phyloP scores from a whole-genome alignment of 2,113 vertebrate genomes.

The Siniperca knerii region DNA sequence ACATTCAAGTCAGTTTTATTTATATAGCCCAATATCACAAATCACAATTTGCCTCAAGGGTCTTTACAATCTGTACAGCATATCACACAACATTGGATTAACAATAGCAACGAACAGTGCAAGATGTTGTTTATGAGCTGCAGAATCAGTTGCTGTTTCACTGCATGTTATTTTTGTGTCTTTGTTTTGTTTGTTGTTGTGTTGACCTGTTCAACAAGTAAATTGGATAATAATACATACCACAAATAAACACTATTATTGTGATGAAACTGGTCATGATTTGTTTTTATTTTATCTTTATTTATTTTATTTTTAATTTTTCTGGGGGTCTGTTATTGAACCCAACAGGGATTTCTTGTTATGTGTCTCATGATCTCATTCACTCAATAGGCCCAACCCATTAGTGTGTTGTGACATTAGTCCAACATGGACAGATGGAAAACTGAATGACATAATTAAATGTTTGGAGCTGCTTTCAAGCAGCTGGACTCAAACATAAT shows the following conservation, averaged over 20 bases:
- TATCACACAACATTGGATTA: background rate
- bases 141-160: background rate
- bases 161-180: background rate
- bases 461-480: slow-evolving; percentile 43
- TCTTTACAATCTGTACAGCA: too few relatives aligned
- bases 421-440: slow-evolving; percentile 60
- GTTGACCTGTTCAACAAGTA: background rate
- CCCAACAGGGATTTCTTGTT: background rate
- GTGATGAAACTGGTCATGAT: too few relatives aligned
- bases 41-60: too few relatives aligned
- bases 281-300: background rate
- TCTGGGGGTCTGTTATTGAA: background rate
- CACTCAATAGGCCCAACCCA: background rate
- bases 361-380: background rate
- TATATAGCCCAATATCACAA: too few relatives aligned
- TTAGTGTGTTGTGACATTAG: slow-evolving; percentile 23
- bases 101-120: background rate
- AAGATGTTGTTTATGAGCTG: slow-evolving; percentile 16
- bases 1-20: background rate
- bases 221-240: background rate
- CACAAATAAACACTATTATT: background rate
- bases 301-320: background rate
- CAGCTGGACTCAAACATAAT: slow-evolving; percentile 47
- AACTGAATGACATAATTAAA: slow-evolving; percentile 67
- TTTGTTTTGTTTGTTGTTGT: background rate